A percentile compares a stretch with the other conserved stretches of the same genome.
Conservation (phyloP, 1,140 invertebrate genomes). For the Papilio polytes region DNA sequence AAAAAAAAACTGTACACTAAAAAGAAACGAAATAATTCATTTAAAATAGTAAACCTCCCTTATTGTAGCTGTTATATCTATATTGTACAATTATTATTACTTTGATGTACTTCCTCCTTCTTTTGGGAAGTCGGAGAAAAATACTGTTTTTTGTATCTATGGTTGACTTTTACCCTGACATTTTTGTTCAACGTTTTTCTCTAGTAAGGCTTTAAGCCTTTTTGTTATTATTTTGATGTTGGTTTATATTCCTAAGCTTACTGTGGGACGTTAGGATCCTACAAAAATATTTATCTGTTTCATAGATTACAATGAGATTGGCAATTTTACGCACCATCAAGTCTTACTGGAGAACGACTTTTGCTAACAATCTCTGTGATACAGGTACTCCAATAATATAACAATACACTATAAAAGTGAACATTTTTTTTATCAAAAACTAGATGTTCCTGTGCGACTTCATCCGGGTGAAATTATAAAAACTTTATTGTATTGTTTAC, state of each 20-base stretch:
- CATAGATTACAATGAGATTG: constrained; percentile 7
- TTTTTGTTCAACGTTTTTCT: background rate
- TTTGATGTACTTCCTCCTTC: no score
- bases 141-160: background rate
- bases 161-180: background rate
- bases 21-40: no score
- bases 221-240: background rate
- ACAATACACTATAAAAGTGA: background rate
- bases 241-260: constrained; percentile 1
- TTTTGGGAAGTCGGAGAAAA: no score
- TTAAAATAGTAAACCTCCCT: no score
- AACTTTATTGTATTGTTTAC: no score
- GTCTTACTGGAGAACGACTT: background rate
- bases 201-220: background rate
- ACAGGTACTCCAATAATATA: background rate
- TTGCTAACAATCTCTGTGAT: background rate
- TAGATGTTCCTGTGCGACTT: no score
- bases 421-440: background rate
- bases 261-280: background rate
- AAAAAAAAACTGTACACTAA: no score
- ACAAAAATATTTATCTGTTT: constrained; percentile 15
- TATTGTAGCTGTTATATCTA: no score
- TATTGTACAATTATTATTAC: no score
- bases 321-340: constrained; percentile 13
- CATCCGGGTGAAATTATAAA: no score